phyloP scores from a whole-genome alignment of 2,797 vertebrate genomes.

The Pipistrellus pygmaeus region DNA sequence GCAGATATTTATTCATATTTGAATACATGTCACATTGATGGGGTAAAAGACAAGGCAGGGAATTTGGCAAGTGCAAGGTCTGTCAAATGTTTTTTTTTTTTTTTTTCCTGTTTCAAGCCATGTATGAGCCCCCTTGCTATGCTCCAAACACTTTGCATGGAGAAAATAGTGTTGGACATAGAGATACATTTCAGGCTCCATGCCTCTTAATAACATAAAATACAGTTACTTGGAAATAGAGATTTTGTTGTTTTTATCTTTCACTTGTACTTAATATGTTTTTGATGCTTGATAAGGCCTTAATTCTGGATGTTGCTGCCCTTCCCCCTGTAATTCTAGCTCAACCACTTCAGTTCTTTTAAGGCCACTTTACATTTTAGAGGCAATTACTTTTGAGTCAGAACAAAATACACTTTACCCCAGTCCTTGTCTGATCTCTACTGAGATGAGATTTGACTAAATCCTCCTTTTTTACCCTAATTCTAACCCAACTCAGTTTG shows the following conservation, averaged over 20 bases:
- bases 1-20: slow-evolving; percentile 15
- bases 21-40: not conserved
- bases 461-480: not conserved
- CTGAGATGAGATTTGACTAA: not conserved
- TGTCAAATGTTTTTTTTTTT: not conserved
- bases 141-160: not conserved
- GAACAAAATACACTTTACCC: not conserved
- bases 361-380: slow-evolving; percentile 10
- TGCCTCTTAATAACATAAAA: slow-evolving; percentile 13
- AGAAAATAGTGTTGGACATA: not conserved
- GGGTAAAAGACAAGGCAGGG: slow-evolving; percentile 25
- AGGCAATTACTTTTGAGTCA: slow-evolving; percentile 23
- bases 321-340: not conserved
- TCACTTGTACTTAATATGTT: not conserved
- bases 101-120: not conserved
- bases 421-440: not conserved
- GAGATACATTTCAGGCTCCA: slow-evolving; percentile 2
- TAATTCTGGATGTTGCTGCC: not conserved
- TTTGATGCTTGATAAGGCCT: slow-evolving; percentile 19
- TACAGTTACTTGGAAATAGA: not conserved
- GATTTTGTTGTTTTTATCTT: slow-evolving; percentile 22
- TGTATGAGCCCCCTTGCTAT: not conserved
- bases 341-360: not conserved
- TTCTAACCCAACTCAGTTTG: not conserved
- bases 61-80: not conserved